Conservation (phyloP, 2,113 vertebrate genomes). For the Larimichthys crocea region DNA sequence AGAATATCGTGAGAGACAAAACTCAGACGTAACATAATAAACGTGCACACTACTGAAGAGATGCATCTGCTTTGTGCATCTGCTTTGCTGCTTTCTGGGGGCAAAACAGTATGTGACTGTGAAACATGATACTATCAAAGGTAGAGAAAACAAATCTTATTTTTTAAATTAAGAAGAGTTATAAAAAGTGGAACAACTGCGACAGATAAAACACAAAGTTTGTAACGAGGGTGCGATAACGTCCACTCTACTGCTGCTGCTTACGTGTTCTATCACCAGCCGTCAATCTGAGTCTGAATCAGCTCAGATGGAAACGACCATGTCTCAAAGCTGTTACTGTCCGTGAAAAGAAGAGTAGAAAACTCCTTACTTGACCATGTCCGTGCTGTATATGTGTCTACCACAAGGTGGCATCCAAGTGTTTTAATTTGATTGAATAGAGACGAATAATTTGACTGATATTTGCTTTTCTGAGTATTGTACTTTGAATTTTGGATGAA, state of each 20-base stretch:
- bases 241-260: slow-evolving; percentile 75
- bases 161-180: not conserved
- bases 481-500: slow-evolving; percentile 2
- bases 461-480: slow-evolving; percentile 17
- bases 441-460: not conserved
- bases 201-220: slow-evolving; percentile 65
- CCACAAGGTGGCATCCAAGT: slow-evolving; percentile 64
- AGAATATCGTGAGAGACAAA: slow-evolving; percentile 9
- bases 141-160: not conserved
- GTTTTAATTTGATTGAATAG: slow-evolving; percentile 4
- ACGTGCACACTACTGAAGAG: not conserved
- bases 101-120: slow-evolving; percentile 8
- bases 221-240: slow-evolving; percentile 36
- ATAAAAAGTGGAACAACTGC: slow-evolving; percentile 17
- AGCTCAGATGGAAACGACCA: slow-evolving; percentile 83
- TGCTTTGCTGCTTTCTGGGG: slow-evolving; percentile 23
- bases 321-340: slow-evolving; percentile 84
- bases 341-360: slow-evolving; percentile 46
- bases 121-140: not conserved
- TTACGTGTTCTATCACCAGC: slow-evolving; percentile 83
- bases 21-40: not conserved
- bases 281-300: slow-evolving; percentile 77
- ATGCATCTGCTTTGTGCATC: not conserved
- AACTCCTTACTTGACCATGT: slow-evolving; percentile 41
- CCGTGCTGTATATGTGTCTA: slow-evolving; percentile 61